These are phyloP conservation scores for Sipha flava DNA, from an alignment of 1,140 invertebrate genomes.

Conservation along the genomic window DNA sequence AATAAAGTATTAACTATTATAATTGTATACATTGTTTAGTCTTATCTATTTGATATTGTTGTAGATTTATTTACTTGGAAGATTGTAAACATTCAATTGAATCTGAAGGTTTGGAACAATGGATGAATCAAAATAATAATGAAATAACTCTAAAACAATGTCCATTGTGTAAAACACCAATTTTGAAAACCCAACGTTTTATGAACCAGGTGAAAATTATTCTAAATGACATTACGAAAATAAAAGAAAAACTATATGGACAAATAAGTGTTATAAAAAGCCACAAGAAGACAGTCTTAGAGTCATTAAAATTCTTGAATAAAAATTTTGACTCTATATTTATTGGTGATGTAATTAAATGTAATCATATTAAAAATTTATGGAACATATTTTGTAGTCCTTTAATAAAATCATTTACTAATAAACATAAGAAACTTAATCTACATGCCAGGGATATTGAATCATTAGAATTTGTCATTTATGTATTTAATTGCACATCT, in stretches of 20 bases:
- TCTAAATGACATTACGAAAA: constrained; percentile 49
- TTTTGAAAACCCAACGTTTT: constrained; percentile 54
- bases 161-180: constrained; percentile 54
- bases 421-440: neutral
- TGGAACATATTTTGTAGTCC: neutral
- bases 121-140: constrained; percentile 45
- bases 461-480: neutral
- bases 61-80: constrained; percentile 53
- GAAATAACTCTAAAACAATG: constrained; percentile 52
- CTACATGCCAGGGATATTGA: constrained; percentile 1
- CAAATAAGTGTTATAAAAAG: neutral
- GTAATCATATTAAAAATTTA: neutral
- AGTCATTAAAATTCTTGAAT: neutral
- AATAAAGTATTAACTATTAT: neutral
- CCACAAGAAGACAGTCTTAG: neutral
- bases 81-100: constrained; percentile 59
- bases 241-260: constrained; percentile 50
- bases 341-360: neutral
- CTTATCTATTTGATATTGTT: constrained; percentile 10
- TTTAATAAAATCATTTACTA: neutral
- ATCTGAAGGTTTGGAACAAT: constrained; percentile 48
- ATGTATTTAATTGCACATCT: neutral
- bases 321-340: neutral
- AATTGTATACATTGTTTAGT: too few relatives aligned
- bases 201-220: constrained; percentile 51